These are phyloP conservation scores for Clistopyga incitator DNA, from an alignment of 2,888 invertebrate species.

Conservation along the genomic window DNA sequence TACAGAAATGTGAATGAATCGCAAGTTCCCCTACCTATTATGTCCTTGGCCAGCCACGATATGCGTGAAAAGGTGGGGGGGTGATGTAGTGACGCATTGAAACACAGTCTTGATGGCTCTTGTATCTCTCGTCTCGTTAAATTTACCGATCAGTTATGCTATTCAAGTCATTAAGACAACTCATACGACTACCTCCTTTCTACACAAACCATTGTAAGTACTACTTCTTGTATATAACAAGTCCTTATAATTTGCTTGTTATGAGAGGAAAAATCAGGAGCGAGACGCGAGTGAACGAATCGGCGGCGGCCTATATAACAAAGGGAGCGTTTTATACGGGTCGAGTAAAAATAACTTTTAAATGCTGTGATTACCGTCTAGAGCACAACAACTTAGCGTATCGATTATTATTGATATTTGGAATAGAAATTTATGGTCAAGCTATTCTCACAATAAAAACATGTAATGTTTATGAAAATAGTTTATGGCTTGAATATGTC, in stretches of 20 bases:
- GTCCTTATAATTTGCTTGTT: neutral
- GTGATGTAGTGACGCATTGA: conserved; percentile 49
- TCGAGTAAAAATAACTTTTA: neutral
- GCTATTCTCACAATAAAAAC: too few species aligned
- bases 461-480: too few species aligned
- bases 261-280: neutral
- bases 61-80: conserved; percentile 43
- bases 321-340: neutral
- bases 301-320: neutral
- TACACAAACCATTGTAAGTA: conserved; percentile 52
- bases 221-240: neutral
- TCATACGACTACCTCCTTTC: conserved; percentile 27
- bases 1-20: neutral
- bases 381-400: neutral
- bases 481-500: too few species aligned
- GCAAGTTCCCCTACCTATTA: conserved; percentile 40
- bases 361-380: neutral
- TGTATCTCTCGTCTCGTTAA: conserved; percentile 3
- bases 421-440: too few species aligned
- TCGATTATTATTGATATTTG: neutral
- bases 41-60: conserved; percentile 35
- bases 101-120: conserved; percentile 15
- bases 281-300: neutral
- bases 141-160: conserved; percentile 54
- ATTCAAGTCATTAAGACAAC: conserved; percentile 40